Conservation (phyloP, 2,888 invertebrate species). For the Diplazon laetatorius region DNA sequence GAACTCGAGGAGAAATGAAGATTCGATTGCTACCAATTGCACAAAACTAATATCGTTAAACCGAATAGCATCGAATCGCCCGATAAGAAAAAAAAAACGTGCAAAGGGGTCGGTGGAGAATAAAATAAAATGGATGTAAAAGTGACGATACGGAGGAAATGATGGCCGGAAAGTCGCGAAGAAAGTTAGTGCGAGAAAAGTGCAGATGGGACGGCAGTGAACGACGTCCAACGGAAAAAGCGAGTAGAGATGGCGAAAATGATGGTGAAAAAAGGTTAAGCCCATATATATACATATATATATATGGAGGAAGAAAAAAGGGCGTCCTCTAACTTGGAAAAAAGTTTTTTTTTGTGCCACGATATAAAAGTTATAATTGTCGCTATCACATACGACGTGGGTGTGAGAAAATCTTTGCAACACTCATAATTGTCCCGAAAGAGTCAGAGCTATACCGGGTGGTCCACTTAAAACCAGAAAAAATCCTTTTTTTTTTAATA, state of each 20-base stretch:
- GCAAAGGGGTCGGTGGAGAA: background rate
- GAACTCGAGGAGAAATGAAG: conserved; percentile 20
- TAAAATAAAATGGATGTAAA: background rate
- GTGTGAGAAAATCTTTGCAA: background rate
- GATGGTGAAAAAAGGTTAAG: too few relatives aligned
- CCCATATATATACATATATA: too few relatives aligned
- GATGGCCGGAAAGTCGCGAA: conserved; percentile 6
- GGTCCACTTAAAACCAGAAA: too few relatives aligned
- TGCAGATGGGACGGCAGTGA: conserved; percentile 13
- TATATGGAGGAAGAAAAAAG: conserved; percentile 28
- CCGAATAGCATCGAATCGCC: conserved; percentile 36
- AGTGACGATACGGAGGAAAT: background rate
- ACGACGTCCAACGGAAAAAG: background rate
- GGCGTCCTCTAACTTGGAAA: conserved; percentile 42
- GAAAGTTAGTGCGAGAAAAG: conserved; percentile 52
- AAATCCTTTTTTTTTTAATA: too few relatives aligned
- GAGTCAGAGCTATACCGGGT: background rate
- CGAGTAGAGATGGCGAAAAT: conserved; percentile 27
- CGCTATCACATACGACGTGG: conserved; percentile 35
- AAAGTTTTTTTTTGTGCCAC: conserved; percentile 56
- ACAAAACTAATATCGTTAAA: conserved; percentile 53
- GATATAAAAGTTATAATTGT: conserved; percentile 64
- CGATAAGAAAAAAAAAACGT: background rate
- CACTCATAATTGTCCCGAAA: background rate
- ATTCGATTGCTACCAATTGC: conserved; percentile 38